A percentile compares a stretch with the other conserved stretches of the same genome.
phyloP scores from a whole-genome alignment of 1,140 invertebrate genomes.

The Calliphora vicina region DNA sequence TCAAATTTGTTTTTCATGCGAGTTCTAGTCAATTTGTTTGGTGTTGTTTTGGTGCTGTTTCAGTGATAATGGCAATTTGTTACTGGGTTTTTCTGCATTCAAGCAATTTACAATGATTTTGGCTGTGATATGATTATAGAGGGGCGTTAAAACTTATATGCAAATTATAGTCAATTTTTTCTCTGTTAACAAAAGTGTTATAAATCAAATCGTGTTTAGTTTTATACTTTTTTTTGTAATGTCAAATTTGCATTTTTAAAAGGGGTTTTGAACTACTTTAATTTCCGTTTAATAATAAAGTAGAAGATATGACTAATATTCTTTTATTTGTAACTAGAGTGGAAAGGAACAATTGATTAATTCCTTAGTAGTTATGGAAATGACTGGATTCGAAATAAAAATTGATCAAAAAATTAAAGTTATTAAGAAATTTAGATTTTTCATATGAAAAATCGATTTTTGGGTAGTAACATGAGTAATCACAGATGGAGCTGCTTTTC shows the following conservation, averaged over 20 bases:
- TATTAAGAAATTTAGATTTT: no score
- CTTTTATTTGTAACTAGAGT: no score
- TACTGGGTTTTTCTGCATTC: background rate
- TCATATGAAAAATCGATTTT: no score
- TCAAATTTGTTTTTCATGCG: constrained; percentile 19
- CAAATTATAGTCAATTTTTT: constrained; percentile 25
- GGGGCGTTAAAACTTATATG: constrained; percentile 20
- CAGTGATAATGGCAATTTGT: background rate
- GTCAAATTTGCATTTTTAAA: background rate
- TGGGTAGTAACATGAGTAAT: no score
- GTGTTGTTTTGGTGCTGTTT: background rate
- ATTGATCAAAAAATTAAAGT: no score
- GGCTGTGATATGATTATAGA: constrained; percentile 1
- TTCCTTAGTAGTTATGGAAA: no score
- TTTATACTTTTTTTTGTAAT: background rate
- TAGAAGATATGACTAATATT: constrained; percentile 19
- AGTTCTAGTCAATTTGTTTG: background rate
- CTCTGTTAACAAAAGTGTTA: constrained; percentile 4
- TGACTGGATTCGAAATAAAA: no score
- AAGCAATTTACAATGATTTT: background rate
- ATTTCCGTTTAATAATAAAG: background rate
- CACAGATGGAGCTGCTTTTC: no score
- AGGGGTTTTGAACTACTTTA: background rate
- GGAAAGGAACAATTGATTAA: no score
- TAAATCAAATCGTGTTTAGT: background rate